Evolutionary conservation across 1,140 invertebrate genomes (phyloP), one percentile per base, ranked within the genome.

Genomic region (Hydropsyche tenuis): DNA sequence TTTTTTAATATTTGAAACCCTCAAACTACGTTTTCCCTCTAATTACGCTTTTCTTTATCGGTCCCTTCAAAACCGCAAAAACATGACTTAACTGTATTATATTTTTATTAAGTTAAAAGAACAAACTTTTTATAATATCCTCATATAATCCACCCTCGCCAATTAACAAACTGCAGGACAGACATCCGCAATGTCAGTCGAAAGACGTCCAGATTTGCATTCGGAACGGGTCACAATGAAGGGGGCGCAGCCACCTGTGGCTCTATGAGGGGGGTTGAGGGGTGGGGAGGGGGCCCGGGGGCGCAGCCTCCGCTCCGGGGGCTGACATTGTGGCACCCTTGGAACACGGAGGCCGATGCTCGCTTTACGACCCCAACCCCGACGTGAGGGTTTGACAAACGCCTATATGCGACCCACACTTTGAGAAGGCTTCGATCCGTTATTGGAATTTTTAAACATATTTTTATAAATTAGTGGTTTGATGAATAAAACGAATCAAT

Each of bases 271-370:
- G 37, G 37, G 12, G 37, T 5, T 6, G 5, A 43, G 5, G 37
- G 51, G 16, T 22, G 16, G 5, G 18, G 5, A 20, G 46, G 51
- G 51, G 51, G n/a, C 16, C 16, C 2, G 20, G 16, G 51, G 51
- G 16, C 51, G 51, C 20, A 53, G 51, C 20, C 51, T 7, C 16
- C n/a, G n/a, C n/a, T n/a, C 18, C n/a, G n/a, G 20, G 51, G 51
- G 51, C 51, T 53, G 51, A 53, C 51, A 53, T 53, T 53, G 51
- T 53, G 20, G 51, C 51, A 53, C 51, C 51, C 51, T 53, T 53
- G 51, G 20, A 9, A 1, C 4, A 51, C 3, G 2, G 51, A 18
- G 51, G 51, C 51, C 51, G 51, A 53, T 20, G 51, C 20, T 53
- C 51, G 51, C 51, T n/a, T 53, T 53, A 53, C 22, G 16, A 20